These are phyloP conservation scores for Lepilemur ruficaudatus DNA, from an alignment of 2,797 vertebrate species.

Conservation along the genomic window DNA sequence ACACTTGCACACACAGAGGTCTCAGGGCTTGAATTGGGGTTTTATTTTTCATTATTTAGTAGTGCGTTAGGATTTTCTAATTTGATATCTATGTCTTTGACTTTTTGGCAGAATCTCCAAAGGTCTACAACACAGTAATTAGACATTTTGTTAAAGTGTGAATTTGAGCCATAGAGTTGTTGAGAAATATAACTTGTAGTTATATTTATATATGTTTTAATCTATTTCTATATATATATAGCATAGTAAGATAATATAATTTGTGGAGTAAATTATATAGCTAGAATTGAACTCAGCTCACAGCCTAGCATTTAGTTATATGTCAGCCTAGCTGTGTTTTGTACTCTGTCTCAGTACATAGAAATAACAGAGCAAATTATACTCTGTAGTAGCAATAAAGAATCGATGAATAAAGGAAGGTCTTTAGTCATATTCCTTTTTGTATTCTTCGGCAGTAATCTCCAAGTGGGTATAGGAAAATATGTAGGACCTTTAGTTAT, in stretches of 20 bases:
- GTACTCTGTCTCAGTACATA: background rate
- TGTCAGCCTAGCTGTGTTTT: background rate
- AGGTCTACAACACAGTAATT: background rate
- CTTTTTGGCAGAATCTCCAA: background rate
- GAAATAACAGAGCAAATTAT: background rate
- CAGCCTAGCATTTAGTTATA: background rate
- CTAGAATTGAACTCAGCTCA: background rate
- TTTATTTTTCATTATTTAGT: constrained; percentile 13
- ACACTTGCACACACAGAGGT: background rate
- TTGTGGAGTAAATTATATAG: background rate
- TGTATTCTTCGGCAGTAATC: background rate
- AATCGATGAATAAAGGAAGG: background rate
- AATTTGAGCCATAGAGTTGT: background rate
- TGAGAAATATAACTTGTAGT: background rate
- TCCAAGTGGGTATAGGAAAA: background rate
- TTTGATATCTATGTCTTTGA: background rate
- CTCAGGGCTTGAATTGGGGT: background rate
- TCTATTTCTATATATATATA: too few relatives aligned
- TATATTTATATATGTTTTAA: too few relatives aligned
- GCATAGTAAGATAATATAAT: background rate
- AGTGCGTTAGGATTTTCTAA: background rate
- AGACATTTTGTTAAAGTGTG: constrained; percentile 7
- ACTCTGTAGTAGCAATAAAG: background rate
- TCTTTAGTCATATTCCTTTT: background rate
- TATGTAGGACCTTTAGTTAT: background rate